Evolutionary conservation across 2,888 invertebrate genomes (phyloP), one percentile per base, ranked within the genome.

Genomic region (Lepidochitona cinerea): DNA sequence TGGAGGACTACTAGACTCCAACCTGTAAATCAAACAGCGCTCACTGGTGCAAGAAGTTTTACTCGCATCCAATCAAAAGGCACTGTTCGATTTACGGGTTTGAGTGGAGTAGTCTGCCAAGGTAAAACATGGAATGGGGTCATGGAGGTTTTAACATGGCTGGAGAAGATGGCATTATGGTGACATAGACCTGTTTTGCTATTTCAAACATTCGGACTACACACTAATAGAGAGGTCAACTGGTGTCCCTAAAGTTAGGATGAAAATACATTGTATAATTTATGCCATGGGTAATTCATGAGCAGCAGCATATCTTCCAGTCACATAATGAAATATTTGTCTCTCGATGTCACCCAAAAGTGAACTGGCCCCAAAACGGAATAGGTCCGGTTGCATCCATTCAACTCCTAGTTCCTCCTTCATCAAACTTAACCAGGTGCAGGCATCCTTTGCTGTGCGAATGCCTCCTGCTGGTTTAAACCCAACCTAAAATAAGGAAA

Each of bases 401-500:
- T 95, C 94, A 70, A 94, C 91, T 0, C 98, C 99, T 23, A 99
- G 92, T 79, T 96, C 94, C 82, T 94, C 94, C 87, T 95, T 94
- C 9, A 98, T 93, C 75, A 99, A 91, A 4, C 94, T 93, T 83
- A 97, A 92, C 97, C 97, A 99, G 75, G 94, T 92, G 37, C 98
- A 92, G 0, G 97, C 96, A 89, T 99, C 97, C 66, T 93, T 93
- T 0, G 94, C 93, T 0, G 95, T 96, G 79, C 95, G 93, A 65
- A 99, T 96, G 9, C 99, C 99, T 23, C 99, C 99, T 29, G 99
- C 99, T 29, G 99, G 98, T 91, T 99, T 99, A 74, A 99, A 93
- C 1, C 99, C 99, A 78, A 99, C 95, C 96, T 96, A 86, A 59
- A 37, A 66, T 23, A 18, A 66, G 37, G 88, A 86, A 37, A 36